Percentiles rank a stretch among this genome's conserved stretches.
Conservation (phyloP, 2,113 vertebrate species). For the Lynx canadensis region DNA sequence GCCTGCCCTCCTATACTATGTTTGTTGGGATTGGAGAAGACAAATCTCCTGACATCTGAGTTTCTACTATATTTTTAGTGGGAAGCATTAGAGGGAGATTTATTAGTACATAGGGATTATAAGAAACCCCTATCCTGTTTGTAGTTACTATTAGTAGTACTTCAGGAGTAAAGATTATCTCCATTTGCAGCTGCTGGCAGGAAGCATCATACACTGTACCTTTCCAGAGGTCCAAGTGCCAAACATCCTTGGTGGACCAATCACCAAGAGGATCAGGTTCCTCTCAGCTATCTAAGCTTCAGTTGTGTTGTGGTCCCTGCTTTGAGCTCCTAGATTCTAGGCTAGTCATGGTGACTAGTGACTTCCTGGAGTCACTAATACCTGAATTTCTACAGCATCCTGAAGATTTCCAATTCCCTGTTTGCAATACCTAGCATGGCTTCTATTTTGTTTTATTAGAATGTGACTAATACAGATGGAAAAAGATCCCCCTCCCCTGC, state of each 20-base stretch:
- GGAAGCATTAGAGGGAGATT: background rate
- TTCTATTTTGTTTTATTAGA: background rate
- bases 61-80: background rate
- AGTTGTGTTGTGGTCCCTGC: background rate
- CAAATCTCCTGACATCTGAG: background rate
- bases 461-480: background rate
- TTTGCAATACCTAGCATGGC: background rate
- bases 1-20: background rate
- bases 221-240: background rate
- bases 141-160: background rate
- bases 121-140: background rate
- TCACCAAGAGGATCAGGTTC: background rate
- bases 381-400: background rate
- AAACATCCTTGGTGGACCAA: no score
- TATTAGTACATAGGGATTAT: background rate
- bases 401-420: background rate
- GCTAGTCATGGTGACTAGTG: background rate
- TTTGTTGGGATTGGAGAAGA: background rate
- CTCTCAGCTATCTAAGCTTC: background rate
- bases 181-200: background rate
- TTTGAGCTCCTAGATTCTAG: background rate
- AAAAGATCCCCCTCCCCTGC: background rate
- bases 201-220: rapidly evolving
- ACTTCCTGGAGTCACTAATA: background rate
- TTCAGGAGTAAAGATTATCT: background rate